Percentiles rank a stretch among this genome's conserved stretches.
Evolutionary conservation across 2,113 vertebrate genomes (phyloP).

Genomic region (Eubucco bourcierii): DNA sequence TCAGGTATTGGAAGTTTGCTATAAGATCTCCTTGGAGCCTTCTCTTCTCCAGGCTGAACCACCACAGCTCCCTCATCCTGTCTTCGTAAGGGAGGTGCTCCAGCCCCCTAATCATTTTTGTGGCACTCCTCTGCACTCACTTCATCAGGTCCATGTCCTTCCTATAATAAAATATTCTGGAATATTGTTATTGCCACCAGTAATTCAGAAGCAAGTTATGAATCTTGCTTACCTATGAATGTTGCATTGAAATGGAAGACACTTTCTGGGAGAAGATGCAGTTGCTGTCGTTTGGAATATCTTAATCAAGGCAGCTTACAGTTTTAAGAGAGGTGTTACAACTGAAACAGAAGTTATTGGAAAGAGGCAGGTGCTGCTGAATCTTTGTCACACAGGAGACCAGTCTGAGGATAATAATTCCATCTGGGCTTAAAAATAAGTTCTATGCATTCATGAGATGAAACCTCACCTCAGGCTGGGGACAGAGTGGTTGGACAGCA

Average conservation of each 20-base stretch:
- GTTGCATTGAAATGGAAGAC: neutral
- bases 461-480: neutral
- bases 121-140: too few relatives aligned
- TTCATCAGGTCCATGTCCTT: too few relatives aligned
- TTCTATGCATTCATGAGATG: neutral
- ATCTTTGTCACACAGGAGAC: neutral
- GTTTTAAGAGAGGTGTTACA: neutral
- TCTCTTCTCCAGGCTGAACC: too few relatives aligned
- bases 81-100: too few relatives aligned
- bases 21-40: too few relatives aligned
- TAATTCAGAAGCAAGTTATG: neutral
- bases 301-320: neutral
- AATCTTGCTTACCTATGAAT: neutral
- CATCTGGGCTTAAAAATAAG: neutral
- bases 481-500: too few relatives aligned
- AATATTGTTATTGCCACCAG: neutral
- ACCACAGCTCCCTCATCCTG: too few relatives aligned
- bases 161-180: neutral
- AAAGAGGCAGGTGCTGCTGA: neutral
- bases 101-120: too few relatives aligned
- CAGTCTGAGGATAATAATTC: neutral
- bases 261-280: neutral
- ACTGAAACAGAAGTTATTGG: neutral
- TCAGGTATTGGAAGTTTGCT: too few relatives aligned
- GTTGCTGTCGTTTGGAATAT: neutral